Base-by-base conservation (phyloP, 2,797 vertebrate genomes). In the Enteromius fasciolatus region DNA sequence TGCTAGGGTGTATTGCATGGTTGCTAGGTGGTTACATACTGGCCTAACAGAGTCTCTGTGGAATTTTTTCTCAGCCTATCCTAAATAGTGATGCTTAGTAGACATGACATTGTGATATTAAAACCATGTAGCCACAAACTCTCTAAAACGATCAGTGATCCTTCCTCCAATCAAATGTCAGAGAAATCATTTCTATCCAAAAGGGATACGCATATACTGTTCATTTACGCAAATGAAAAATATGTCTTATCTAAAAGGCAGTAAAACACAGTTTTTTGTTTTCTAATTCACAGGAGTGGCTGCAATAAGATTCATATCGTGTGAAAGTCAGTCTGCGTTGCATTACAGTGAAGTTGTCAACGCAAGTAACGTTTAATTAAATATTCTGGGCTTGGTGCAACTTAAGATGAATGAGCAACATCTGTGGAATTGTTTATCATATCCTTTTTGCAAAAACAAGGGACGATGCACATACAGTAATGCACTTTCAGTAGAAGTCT, bases 281-380 rank as follows among this genome's bases (percentile, higher is more conserved):
- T 74, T 74, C 70, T 74, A 36, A 74, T 74, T 74, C 70, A 74
- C 70, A 74, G 48, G 31, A 54, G 48, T 36, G 48, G 48, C 70
- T 36, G 46, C 70, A 74, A 54, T 54, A 74, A 73, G n/a, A 73
- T 36, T 20, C 31, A n/a, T 33, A 73, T 52, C 3, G 2, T 63
- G 59, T 17, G 14, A 31, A 31, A 17, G 61, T 63, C 61, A 63
- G 28, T 54, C 70, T 23, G 31, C 11, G 20, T 31, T n/a, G 28
- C 48, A 73, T 73, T 52, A 73, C 70, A 52, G 3, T 52, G 18
- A n/a, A 33, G 0, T 36, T n/a, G 28, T 36, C 33, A 8, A 74
- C 36, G 70, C 70, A 52, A 52, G 28, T 8, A 36, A 54, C 28
- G 2, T n/a, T 73, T 54, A 4, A 54, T 15, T 36, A 36, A 33